Evolutionary conservation across 2,113 vertebrate genomes (phyloP).

Genomic region (Myotis yumanensis): DNA sequence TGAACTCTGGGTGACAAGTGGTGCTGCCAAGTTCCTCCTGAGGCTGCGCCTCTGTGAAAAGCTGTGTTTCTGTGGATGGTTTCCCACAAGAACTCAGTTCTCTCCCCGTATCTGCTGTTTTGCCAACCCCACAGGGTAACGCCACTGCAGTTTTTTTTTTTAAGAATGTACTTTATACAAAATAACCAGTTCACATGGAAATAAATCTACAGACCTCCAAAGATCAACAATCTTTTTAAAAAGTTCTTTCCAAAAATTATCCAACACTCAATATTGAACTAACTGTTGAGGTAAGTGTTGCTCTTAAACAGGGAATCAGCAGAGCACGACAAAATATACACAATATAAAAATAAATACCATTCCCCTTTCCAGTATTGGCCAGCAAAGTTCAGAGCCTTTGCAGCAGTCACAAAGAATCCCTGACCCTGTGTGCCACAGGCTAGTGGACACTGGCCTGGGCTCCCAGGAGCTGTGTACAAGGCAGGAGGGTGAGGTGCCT

Average conservation of each 20-base stretch:
- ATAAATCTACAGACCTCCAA: conserved; percentile 89
- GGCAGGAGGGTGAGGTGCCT: conserved; percentile 53
- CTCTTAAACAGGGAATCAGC: conserved; percentile 86
- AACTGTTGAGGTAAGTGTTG: conserved; percentile 89
- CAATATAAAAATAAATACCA: conserved; percentile 90
- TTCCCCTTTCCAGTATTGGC: conserved; percentile 85
- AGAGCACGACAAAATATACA: conserved; percentile 89
- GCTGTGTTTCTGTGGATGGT: too few species aligned
- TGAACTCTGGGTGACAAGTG: too few species aligned
- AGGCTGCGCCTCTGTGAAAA: too few species aligned
- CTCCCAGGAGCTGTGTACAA: conserved; percentile 48
- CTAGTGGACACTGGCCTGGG: not conserved
- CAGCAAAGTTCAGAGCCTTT: conserved; percentile 81
- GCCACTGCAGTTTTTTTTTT: conserved; percentile 76
- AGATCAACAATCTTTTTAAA: conserved; percentile 85
- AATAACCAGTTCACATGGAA: conserved; percentile 91
- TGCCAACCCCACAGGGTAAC: too few species aligned
- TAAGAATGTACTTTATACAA: conserved; percentile 90
- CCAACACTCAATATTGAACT: conserved; percentile 86
- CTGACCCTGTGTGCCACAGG: conserved; percentile 76
- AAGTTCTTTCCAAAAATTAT: conserved; percentile 86
- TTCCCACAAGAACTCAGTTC: too few species aligned
- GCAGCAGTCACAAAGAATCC: conserved; percentile 79
- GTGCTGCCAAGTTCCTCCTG: too few species aligned
- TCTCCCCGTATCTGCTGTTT: too few species aligned